Conservation (phyloP, 1,140 invertebrate genomes). For the Paralvinella palmiformis region DNA sequence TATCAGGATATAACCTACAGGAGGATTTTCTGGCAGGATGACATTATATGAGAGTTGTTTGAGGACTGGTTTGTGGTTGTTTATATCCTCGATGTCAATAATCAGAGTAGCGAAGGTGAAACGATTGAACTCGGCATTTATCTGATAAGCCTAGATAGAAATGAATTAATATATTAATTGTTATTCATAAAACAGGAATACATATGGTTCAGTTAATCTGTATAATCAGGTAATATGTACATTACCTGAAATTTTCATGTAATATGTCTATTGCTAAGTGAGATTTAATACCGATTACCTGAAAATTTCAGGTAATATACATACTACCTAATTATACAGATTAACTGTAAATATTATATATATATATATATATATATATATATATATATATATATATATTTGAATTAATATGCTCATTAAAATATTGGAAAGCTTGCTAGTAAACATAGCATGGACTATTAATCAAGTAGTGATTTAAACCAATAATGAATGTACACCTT, state of each 20-base stretch:
- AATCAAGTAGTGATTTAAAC: background rate
- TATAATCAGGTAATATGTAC: too few species aligned
- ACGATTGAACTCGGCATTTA: background rate
- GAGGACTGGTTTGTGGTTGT: constrained; percentile 1
- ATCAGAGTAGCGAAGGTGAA: background rate
- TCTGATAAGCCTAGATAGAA: constrained; percentile 2
- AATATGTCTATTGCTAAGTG: too few species aligned
- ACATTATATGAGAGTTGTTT: background rate
- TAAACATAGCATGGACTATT: background rate
- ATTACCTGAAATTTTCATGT: too few species aligned
- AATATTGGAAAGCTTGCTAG: background rate
- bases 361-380: background rate
- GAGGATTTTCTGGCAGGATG: constrained; percentile 2
- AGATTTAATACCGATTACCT: too few species aligned
- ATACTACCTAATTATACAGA: too few species aligned
- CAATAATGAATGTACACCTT: background rate
- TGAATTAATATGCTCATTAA: too few species aligned
- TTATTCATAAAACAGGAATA: background rate
- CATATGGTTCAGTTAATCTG: too few species aligned
- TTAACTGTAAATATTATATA: too few species aligned
- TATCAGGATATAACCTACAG: background rate
- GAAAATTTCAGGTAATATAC: too few species aligned
- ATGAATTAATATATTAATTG: background rate
- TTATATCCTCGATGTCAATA: background rate
- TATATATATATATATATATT: too few species aligned